Evolutionary conservation across 2,797 vertebrate genomes (phyloP), one percentile per base, ranked within the genome.

Genomic region (Gambusia yucatana): DNA sequence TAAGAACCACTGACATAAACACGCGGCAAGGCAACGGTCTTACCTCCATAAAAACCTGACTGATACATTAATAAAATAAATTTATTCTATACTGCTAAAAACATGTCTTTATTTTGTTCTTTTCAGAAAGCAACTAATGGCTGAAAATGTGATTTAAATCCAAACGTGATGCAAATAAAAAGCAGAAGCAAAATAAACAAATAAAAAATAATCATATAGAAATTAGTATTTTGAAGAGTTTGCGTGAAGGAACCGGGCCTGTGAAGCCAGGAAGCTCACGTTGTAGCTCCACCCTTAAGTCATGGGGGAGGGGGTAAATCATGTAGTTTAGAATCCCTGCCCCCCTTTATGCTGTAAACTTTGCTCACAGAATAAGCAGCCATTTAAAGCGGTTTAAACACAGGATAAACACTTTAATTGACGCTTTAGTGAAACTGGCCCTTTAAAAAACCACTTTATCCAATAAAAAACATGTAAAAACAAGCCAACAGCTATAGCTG

Each of bases 301-400:
- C 57, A 71, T 91, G 91, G 94, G 94, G 94, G 93, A 88, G 88
- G 94, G 92, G 92, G 82, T 67, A 55, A 72, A 89, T 67, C 87
- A 77, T 43, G 81, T 76, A 84, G 88, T 92, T 93, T 78, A 75
- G 78, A 84, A 90, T 92, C 93, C 92, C 93, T 91, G 84, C 91
- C 93, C 93, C 89, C 84, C 88, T 84, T 87, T 90, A 87, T 92
- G 88, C 90, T 90, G 92, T 93, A 95, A 96, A 96, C 95, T 96
- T 96, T 96, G 92, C 94, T 87, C 93, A 90, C 90, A 90, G 87
- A 89, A 85, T 78, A 78, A 91, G 92, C 93, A 94, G 95, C 96
- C 95, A 96, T 95, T 91, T 94, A 95, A 94, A 92, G 81, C 89
- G 76, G 77, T 84, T 84, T 69, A 78, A 79, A 81, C 84, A 74